These are phyloP conservation scores for Notechis scutatus DNA, from an alignment of 2,113 vertebrate species.

Conservation along the genomic window DNA sequence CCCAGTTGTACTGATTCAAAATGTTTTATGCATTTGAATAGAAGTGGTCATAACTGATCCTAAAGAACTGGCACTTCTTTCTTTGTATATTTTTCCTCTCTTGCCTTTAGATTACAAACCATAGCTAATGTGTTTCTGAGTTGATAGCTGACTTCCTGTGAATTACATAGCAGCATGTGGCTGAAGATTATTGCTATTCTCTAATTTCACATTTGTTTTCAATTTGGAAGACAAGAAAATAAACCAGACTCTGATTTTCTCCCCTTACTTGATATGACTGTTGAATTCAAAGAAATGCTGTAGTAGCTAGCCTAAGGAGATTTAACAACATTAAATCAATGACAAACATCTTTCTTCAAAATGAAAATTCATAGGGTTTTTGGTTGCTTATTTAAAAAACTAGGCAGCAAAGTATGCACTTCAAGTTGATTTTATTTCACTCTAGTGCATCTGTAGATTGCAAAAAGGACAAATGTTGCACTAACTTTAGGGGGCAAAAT, in stretches of 20 bases:
- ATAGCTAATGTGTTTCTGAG: not conserved
- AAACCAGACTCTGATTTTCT: constrained; percentile 1
- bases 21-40: not conserved
- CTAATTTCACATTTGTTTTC: constrained; percentile 30
- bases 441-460: not conserved
- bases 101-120: not conserved
- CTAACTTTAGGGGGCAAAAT: not conserved
- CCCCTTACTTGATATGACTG: not conserved
- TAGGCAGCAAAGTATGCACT: not conserved
- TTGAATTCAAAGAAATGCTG: constrained; percentile 4
- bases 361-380: not conserved
- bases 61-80: not conserved
- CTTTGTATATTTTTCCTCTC: not conserved
- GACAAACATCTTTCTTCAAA: not conserved
- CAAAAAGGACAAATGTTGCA: not conserved
- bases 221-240: constrained; percentile 11
- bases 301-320: not conserved
- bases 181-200: constrained; percentile 23
- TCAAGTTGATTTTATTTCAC: constrained; percentile 16
- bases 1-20: not conserved
- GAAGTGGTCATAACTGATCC: not conserved
- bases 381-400: not conserved
- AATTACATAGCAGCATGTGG: constrained; percentile 18
- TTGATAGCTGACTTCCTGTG: not conserved
- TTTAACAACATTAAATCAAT: not conserved